Conservation (phyloP, 2,113 vertebrate species). For the Piprites chloris region DNA sequence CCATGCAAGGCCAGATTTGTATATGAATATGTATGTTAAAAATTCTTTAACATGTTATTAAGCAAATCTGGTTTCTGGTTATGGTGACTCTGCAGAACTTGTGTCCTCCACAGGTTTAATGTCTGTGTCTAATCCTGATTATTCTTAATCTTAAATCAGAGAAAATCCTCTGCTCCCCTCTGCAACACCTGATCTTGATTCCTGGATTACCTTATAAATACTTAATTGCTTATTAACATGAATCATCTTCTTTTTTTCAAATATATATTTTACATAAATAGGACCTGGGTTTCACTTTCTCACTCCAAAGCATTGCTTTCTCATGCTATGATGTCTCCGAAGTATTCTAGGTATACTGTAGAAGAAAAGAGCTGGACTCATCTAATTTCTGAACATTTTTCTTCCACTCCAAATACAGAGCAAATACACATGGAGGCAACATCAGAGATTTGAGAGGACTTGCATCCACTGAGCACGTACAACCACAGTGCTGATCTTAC, state of each 20-base stretch:
- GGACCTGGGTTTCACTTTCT: not conserved
- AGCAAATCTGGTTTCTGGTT: not conserved
- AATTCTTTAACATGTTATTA: not conserved
- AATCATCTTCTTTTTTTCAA: not conserved
- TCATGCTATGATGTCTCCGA: not conserved
- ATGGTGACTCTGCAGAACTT: not conserved
- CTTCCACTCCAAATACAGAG: not conserved
- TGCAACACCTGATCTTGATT: conserved; percentile 30
- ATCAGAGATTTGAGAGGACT: not conserved
- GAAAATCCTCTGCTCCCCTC: not conserved
- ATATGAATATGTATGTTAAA: not conserved
- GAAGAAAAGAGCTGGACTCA: not conserved
- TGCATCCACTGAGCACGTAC: not conserved
- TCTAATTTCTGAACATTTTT: not conserved
- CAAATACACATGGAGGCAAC: not conserved
- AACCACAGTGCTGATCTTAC: fast-evolving
- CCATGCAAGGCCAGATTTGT: not conserved
- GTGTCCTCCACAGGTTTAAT: not conserved
- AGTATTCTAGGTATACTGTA: not conserved
- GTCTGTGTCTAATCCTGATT: conserved; percentile 34
- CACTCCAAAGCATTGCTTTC: fast-evolving
- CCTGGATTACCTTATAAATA: conserved; percentile 34
- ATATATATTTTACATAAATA: not conserved
- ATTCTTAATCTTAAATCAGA: conserved; percentile 43
- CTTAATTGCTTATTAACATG: conserved; percentile 12